Evolutionary conservation across 2,888 invertebrate genomes (phyloP).

Genomic region (Archaeoteleia sp.): DNA sequence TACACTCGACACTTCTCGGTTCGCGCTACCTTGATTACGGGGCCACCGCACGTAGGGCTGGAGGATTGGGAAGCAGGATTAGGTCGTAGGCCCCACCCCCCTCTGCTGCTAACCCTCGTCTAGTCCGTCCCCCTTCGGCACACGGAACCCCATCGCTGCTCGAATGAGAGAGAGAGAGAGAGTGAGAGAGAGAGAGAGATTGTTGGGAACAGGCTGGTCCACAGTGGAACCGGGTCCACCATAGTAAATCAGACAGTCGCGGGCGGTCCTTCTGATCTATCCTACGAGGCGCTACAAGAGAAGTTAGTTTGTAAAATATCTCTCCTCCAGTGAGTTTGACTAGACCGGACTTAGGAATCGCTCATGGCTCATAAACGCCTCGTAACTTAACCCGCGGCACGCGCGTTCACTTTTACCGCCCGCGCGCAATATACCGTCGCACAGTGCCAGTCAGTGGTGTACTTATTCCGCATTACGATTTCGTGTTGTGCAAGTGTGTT

Average conservation of each 20-base stretch:
- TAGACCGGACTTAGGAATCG: constrained; percentile 64
- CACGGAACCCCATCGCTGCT: constrained; percentile 65
- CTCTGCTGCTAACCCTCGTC: constrained; percentile 61
- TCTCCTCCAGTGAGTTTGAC: constrained; percentile 68
- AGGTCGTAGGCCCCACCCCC: constrained; percentile 70
- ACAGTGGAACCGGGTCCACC: constrained; percentile 63
- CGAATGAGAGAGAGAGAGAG: constrained; percentile 47
- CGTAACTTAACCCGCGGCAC: constrained; percentile 71
- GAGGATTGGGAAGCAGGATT: constrained; percentile 57
- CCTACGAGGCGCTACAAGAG: constrained; percentile 58
- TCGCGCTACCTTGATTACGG: constrained; percentile 8
- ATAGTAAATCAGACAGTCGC: constrained; percentile 74
- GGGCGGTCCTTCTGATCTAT: constrained; percentile 74
- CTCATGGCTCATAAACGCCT: constrained; percentile 74
- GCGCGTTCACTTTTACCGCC: constrained; percentile 61
- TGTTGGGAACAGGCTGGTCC: constrained; percentile 54
- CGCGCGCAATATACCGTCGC: no score
- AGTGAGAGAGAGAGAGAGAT: constrained; percentile 43
- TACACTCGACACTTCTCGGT: constrained; percentile 32
- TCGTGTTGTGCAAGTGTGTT: no score
- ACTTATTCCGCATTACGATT: no score
- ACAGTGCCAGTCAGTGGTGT: no score
- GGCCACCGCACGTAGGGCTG: constrained; percentile 10
- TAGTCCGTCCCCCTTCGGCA: constrained; percentile 64
- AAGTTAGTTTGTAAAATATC: constrained; percentile 65